A percentile compares a stretch with the other conserved stretches of the same genome.
These are phyloP conservation scores for Sylvia borin DNA, from an alignment of 2,797 vertebrate genomes.

Conservation along the genomic window DNA sequence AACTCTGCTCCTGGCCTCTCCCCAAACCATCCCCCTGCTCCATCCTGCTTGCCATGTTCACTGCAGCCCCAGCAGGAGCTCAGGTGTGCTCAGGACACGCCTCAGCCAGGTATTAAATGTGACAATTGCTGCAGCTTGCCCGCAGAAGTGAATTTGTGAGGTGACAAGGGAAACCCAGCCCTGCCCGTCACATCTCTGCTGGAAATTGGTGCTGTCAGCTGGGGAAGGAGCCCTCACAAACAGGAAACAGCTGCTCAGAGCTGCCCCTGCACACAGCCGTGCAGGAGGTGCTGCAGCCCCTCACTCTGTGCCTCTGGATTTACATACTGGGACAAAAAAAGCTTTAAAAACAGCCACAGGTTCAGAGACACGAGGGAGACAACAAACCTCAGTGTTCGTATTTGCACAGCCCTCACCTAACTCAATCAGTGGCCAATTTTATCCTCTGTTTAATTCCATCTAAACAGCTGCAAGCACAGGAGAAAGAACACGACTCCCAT, in stretches of 20 bases:
- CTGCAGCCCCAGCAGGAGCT: not conserved
- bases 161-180: not conserved
- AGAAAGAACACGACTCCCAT: not conserved
- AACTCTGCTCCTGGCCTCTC: not conserved
- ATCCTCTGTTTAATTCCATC: conserved; percentile 38
- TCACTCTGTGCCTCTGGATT: not conserved
- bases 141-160: not conserved
- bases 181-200: not conserved
- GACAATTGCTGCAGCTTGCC: not conserved
- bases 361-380: not conserved
- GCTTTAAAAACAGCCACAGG: conserved; percentile 2
- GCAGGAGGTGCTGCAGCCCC: not conserved
- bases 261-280: not conserved
- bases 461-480: conserved; percentile 24
- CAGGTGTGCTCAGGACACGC: not conserved
- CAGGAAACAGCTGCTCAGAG: conserved; percentile 55
- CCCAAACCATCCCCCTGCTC: accelerated
- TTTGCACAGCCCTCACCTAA: not conserved
- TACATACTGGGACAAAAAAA: not conserved
- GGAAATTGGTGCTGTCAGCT: not conserved
- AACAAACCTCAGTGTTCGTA: not conserved
- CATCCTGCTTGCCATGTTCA: accelerated
- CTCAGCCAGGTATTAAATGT: accelerated
- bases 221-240: not conserved
- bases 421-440: conserved; percentile 38